Evolutionary conservation across 1,140 invertebrate genomes (phyloP), one percentile per base, ranked within the genome.

Genomic region (Ooceraea biroi): DNA sequence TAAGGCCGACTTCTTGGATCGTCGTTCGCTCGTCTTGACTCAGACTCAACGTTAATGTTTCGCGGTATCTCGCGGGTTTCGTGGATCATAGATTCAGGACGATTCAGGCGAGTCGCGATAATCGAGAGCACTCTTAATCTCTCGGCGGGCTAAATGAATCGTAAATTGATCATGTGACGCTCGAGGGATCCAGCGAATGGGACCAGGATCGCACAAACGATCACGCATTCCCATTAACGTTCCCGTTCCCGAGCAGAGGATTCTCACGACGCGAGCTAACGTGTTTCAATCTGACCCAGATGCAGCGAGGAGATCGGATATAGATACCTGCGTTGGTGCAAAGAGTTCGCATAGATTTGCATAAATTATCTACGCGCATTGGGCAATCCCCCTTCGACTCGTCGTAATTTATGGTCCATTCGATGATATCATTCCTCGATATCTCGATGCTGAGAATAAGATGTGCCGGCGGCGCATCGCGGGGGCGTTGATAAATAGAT

Each of bases 1-100:
- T 91, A 88, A 83, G 85, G 85, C 61, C 55, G 69, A 69, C 72
- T 87, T 78, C 80, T 83, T 77, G 83, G 41, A 46, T 50, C 55
- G 46, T 57, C 46, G 41, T 71, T 74, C 12, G 11, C 36, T 7
- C 52, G 27, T n/a, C 27, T 12, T 36, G 36, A 65, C 50, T 58
- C 7, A 36, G 30, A 41, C 10, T 8, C 52, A 50, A 63, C 50
- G 17, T 58, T 60, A 60, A 3, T 8, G 27, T 52, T 17, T 77
- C 12, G n/a, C 12, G 4, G 46, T 50, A 36, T 50, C 25, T 48
- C 44, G 10, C 14, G 14, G 46, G 19, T 25, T 52, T 41, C 52
- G 46, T 25, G 7, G 3, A 55, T 41, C 52, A 27, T 25, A 7
- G 3, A 55, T 63, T 25, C 27, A 11, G 14, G 25, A 8, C 22